These are phyloP conservation scores for Tanytarsus gracilentus DNA, from an alignment of 2,888 invertebrate genomes.

Conservation along the genomic window DNA sequence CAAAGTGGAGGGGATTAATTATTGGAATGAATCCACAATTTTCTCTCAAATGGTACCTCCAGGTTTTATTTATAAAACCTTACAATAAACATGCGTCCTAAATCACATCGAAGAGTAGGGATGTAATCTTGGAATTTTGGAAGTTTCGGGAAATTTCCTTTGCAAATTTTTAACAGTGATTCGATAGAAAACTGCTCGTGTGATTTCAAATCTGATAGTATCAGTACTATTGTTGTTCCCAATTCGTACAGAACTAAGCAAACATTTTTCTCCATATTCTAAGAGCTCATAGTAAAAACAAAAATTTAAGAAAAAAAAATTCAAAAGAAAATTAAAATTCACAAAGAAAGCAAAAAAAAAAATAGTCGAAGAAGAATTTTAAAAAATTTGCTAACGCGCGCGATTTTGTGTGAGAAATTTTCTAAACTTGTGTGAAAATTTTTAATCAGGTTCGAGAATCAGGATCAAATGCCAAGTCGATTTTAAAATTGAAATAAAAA, in stretches of 20 bases:
- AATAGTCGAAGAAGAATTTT: neutral
- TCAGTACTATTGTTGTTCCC: constrained; percentile 27
- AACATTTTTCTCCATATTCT: neutral
- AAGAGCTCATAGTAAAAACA: neutral
- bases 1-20: constrained; percentile 14
- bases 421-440: no score
- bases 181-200: constrained; percentile 28
- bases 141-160: no score
- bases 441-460: no score
- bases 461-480: constrained; percentile 18
- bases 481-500: constrained; percentile 18
- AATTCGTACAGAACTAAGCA: constrained; percentile 22
- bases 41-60: neutral
- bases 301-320: neutral
- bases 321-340: neutral
- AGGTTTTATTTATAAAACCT: no score
- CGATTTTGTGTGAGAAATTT: no score
- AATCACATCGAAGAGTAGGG: no score
- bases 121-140: no score
- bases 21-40: constrained; percentile 10
- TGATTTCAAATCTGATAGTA: constrained; percentile 26
- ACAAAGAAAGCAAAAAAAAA: neutral
- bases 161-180: no score
- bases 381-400: no score
- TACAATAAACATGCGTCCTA: no score